Conservation (phyloP, 2,113 vertebrate species). For the Ailurus styani region DNA sequence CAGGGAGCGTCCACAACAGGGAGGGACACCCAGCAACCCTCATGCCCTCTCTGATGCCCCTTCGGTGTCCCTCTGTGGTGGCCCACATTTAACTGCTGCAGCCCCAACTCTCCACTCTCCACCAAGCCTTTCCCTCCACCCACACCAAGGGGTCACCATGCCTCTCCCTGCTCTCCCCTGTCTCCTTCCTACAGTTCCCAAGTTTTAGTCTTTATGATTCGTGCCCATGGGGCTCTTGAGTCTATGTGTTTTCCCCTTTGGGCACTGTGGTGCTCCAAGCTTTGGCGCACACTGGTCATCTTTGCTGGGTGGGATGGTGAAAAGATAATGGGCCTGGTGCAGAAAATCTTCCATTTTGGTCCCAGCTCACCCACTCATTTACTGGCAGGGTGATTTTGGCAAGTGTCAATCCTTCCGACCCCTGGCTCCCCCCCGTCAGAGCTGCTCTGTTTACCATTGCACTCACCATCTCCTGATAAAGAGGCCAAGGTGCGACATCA, state of each 20-base stretch:
- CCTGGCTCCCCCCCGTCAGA: not conserved
- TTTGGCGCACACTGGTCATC: not conserved
- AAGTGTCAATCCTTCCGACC: not conserved
- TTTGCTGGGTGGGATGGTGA: not conserved
- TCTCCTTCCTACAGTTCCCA: not conserved
- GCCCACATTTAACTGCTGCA: not conserved
- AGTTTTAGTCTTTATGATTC: not conserved
- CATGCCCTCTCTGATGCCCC: accelerated
- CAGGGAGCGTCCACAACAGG: not conserved
- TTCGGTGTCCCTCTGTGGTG: not conserved
- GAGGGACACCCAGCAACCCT: not conserved
- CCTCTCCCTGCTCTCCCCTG: accelerated
- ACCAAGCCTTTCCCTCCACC: no score
- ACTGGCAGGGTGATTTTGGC: not conserved
- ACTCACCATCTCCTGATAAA: not conserved
- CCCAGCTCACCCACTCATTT: not conserved
- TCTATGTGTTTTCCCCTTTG: not conserved
- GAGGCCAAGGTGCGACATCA: not conserved
- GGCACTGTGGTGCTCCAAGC: accelerated
- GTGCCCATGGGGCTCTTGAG: not conserved
- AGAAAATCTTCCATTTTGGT: not conserved
- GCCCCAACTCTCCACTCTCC: not conserved
- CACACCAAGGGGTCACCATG: not conserved
- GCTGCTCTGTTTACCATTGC: no score
- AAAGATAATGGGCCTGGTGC: not conserved